Base-by-base conservation (phyloP, 2,888 invertebrate genomes). In the Aphidoletes aphidimyza region DNA sequence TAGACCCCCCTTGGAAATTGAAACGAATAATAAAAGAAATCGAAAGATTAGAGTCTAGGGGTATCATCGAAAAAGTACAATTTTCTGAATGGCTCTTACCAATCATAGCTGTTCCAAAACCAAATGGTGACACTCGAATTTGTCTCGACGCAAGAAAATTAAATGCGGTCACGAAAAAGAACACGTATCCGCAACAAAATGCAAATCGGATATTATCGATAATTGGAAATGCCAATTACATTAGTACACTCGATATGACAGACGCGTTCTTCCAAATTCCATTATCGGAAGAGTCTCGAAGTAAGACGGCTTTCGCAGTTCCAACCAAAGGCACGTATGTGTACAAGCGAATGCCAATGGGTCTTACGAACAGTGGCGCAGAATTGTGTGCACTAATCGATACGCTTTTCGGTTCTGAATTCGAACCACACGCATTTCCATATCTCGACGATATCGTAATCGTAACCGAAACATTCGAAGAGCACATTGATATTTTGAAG, bases 381-480 rank as follows among this genome's bases (percentile, higher is more conserved):
- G 69, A 84, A 9, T 39, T 83, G 81, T 54, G 85, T 34, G 1
- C 85, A 0, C 34, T 86, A 39, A 85, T 86, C 14, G 86, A 86
- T 84, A n/a, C 9, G 9, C 26, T 85, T 0, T 81, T 86, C 30
- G 45, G 78, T 0, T 22, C 54, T 0, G 86, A 86, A n/a, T 84
- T 86, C 49, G 86, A 87, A 30, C 87, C 86, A 1, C 81, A 85
- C 39, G 86, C 86, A 19, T 87, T 86, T 36, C 84, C 85, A 0
- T 87, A 87, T 84, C 49, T 87, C 9, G 87, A 88, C 54, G 87
- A 87, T 84, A 86, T 87, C 0, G 86, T 87, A 0, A 39, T 88
- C 0, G 54, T 87, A 1, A 87, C 87, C 0, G 86, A 85, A 0
- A 36, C 85, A 0, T 88, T 87, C 47, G 85, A 86, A 5, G 78